Conservation (phyloP, 2,888 invertebrate genomes). For the Atrina japonica region DNA sequence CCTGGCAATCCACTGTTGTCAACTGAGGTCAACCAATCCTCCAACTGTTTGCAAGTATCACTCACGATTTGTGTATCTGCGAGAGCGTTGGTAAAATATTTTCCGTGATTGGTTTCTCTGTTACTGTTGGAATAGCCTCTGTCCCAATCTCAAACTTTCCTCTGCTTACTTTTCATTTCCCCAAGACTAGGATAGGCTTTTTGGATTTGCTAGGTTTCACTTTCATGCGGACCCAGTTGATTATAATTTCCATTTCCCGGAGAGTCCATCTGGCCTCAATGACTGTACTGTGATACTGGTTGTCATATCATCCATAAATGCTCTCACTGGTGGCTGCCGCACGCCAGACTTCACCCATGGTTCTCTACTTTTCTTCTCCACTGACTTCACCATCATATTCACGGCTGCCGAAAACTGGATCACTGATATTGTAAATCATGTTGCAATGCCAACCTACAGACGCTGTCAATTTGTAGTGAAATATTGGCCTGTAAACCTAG, state of each 20-base stretch:
- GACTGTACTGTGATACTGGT: background rate
- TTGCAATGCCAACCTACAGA: conserved; percentile 39
- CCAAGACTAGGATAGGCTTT: too few relatives aligned
- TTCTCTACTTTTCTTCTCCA: conserved; percentile 4
- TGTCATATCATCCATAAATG: conserved; percentile 24
- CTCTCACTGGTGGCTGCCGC: conserved; percentile 18
- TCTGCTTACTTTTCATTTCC: too few relatives aligned
- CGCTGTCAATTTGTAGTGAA: conserved; percentile 37
- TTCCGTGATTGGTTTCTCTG: too few relatives aligned
- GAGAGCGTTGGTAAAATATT: too few relatives aligned
- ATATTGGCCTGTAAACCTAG: conserved; percentile 34
- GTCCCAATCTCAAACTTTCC: too few relatives aligned
- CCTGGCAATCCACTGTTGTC: too few relatives aligned
- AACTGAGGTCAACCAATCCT: too few relatives aligned
- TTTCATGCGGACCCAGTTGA: background rate
- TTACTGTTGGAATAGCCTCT: too few relatives aligned
- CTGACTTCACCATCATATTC: conserved; percentile 35
- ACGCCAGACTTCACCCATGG: background rate
- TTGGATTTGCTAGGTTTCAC: background rate
- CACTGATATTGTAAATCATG: conserved; percentile 40
- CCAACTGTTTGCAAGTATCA: too few relatives aligned
- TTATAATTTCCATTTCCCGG: conserved; percentile 7
- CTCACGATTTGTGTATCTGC: too few relatives aligned
- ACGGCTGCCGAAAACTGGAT: conserved; percentile 34
- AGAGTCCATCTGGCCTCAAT: conserved; percentile 10